Conservation (phyloP, 2,113 vertebrate species). For the Aix galericulata region DNA sequence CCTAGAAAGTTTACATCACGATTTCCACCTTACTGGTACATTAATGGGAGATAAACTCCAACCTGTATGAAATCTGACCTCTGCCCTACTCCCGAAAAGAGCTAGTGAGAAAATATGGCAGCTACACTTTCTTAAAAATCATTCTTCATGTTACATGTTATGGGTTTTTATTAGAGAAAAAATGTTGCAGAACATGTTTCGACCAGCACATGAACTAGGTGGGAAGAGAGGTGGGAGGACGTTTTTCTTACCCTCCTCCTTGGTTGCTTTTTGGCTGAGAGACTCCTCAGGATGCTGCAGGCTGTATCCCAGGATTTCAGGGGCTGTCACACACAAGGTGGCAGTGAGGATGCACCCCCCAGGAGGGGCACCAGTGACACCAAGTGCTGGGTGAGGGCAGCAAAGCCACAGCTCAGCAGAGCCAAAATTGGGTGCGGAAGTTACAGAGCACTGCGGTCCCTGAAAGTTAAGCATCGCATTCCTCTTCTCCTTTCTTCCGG, state of each 20-base stretch:
- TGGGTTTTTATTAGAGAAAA: background rate
- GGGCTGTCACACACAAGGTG: background rate
- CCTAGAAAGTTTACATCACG: background rate
- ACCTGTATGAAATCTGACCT: background rate
- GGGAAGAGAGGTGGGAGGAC: background rate
- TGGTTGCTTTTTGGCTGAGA: background rate
- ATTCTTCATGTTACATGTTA: accelerated
- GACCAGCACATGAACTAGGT: background rate
- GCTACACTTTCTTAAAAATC: background rate
- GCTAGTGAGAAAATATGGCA: background rate
- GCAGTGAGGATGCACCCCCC: background rate
- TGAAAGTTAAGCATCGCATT: background rate
- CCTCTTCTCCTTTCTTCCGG: background rate
- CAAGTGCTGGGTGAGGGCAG: background rate
- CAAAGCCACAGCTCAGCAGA: background rate
- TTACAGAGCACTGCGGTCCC: background rate
- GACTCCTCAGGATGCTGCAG: background rate
- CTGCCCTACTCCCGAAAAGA: background rate
- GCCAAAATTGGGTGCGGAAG: background rate
- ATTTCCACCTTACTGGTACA: background rate
- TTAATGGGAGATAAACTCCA: background rate
- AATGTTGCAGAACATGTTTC: background rate
- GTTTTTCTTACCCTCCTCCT: background rate
- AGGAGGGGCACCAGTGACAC: background rate
- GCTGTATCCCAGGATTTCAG: background rate